These are phyloP conservation scores for Drosophila falleni DNA, from an alignment of 2,888 invertebrate species.

Conservation along the genomic window DNA sequence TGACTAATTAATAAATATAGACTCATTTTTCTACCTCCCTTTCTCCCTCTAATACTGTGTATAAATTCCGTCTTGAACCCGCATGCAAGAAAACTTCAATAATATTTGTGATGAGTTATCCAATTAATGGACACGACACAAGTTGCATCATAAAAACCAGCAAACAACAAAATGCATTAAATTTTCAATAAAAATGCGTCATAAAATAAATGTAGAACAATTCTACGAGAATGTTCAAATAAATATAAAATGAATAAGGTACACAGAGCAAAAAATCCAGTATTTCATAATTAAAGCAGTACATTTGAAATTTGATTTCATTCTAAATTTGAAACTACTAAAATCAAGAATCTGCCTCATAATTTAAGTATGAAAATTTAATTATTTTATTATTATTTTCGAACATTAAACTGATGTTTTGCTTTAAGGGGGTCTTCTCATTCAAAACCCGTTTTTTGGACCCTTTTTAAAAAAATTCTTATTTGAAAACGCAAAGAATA, in stretches of 20 bases:
- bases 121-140: conserved; percentile 51
- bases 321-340: no score
- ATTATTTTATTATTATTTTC: no score
- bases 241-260: background rate
- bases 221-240: conserved; percentile 27
- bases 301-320: background rate
- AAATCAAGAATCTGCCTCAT: no score
- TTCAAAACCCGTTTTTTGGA: no score
- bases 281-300: background rate
- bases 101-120: background rate
- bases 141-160: conserved; percentile 45
- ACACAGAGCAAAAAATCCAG: background rate
- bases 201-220: conserved; percentile 70
- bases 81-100: conserved; percentile 29
- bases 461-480: no score
- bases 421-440: no score
- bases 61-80: conserved; percentile 22
- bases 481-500: no score
- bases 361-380: no score
- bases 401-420: no score
- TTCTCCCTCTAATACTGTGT: background rate
- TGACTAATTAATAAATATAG: conserved; percentile 47
- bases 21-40: background rate
- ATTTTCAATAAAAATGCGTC: conserved; percentile 73
- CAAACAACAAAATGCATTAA: conserved; percentile 68